Evolutionary conservation across 2,113 vertebrate genomes (phyloP), one percentile per base, ranked within the genome.

Genomic region (Chionis minor): DNA sequence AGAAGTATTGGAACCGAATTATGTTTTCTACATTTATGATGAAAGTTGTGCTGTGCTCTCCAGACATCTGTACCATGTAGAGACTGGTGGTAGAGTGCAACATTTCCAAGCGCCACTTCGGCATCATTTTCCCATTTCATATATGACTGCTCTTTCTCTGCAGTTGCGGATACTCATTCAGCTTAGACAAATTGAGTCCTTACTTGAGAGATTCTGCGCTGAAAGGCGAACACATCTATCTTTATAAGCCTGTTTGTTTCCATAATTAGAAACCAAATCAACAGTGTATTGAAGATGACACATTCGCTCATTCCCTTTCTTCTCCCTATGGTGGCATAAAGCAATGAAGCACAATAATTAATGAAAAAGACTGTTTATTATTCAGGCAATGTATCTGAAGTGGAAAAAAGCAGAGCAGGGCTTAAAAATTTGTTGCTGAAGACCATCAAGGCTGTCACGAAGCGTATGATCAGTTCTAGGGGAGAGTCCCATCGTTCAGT

Each of bases 181-280:
- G 77, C 86, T 72, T 66, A 62, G 65, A 69, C 54, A 94, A 89
- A 91, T 38, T 59, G 66, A 91, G 78, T 84, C 55, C 73, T 86
- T 95, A 75, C 72, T 93, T 88, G 90, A 88, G 55, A 79, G 66
- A 69, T 52, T 92, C 72, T 78, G 20, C 0, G 0, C 81, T 92
- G 86, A 96, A 95, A 94, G 84, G 78, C 66, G 94, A 84, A 86
- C 12, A 12, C 82, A 83, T 97, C 71, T 69, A 78, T 97, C 94
- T 94, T 88, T 84, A 63, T 92, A 83, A 94, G 70, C 51, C n/a
- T 88, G 83, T 96, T 97, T 95, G 81, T 96, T 96, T 96, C 92
- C 54, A 62, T 92, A 96, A 94, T 95, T 92, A 92, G 88, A 94
- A 89, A 51, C 42, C 10, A 24, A 95, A 94, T 95, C 92, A 95